Conservation (phyloP, 2,113 vertebrate species). For the Sterrhoptilus dennistouni region DNA sequence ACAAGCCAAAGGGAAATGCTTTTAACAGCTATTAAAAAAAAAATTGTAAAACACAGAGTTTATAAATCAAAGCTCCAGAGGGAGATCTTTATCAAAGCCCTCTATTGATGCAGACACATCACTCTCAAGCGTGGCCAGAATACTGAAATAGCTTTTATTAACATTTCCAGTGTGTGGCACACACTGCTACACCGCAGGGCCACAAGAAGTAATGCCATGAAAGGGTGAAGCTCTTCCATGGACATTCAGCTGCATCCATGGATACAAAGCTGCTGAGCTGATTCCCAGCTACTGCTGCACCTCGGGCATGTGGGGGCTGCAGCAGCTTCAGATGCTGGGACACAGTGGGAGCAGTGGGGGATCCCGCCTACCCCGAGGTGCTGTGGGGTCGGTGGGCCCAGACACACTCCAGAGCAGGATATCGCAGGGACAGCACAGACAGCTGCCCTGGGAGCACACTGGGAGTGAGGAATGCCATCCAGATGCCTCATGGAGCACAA, state of each 20-base stretch:
- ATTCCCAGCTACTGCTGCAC: neutral
- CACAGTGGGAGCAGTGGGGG: neutral
- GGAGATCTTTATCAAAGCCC: neutral
- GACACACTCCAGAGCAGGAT: rapidly evolving
- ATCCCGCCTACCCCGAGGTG: rapidly evolving
- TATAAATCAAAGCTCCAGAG: neutral
- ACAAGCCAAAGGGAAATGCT: neutral
- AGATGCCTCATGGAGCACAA: neutral
- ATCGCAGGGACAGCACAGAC: neutral
- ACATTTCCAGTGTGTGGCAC: neutral
- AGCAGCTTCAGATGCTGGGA: neutral
- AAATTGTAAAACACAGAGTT: neutral
- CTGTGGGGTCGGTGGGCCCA: neutral
- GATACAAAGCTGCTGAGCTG: neutral
- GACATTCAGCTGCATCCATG: neutral
- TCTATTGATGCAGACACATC: neutral
- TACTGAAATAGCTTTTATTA: neutral
- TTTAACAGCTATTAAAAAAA: neutral
- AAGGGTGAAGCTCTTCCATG: neutral
- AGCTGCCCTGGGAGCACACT: neutral
- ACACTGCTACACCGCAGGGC: neutral
- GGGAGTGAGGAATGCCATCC: neutral
- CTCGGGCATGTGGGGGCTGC: neutral
- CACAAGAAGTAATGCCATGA: neutral
- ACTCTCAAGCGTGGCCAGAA: neutral